phyloP scores from a whole-genome alignment of 2,113 vertebrate species.

The Haemorhous mexicanus region DNA sequence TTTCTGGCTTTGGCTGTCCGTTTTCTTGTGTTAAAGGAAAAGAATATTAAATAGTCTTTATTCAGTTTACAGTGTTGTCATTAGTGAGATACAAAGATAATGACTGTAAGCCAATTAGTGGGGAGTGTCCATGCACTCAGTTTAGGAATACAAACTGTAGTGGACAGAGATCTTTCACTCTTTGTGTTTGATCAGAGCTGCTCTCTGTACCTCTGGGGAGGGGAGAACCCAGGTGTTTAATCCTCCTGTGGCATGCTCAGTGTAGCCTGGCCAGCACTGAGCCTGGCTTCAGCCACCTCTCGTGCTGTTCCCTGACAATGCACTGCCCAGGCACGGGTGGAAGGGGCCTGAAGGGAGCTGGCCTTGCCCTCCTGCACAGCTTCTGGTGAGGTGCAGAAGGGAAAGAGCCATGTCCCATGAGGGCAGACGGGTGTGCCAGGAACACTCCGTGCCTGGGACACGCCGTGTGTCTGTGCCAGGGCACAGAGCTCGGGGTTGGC shows the following conservation, averaged over 20 bases:
- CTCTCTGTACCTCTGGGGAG: background rate
- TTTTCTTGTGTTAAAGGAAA: slow-evolving; percentile 65
- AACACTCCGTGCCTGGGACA: accelerated
- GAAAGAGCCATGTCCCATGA: accelerated
- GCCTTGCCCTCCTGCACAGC: background rate
- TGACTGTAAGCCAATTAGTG: slow-evolving; percentile 25
- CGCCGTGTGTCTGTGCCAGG: accelerated
- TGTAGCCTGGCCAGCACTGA: background rate
- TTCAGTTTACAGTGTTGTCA: slow-evolving; percentile 52
- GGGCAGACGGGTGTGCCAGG: background rate
- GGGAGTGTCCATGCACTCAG: background rate
- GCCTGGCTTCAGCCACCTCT: background rate
- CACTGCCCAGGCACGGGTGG: accelerated
- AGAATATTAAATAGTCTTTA: slow-evolving; percentile 61
- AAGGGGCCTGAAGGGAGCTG: background rate
- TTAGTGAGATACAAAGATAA: slow-evolving; percentile 41
- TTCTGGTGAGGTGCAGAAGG: background rate
- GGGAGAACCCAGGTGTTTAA: background rate
- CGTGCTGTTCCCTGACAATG: accelerated
- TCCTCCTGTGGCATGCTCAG: background rate
- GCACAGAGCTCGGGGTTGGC: background rate
- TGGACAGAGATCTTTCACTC: background rate
- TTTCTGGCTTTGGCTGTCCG: slow-evolving; percentile 69
- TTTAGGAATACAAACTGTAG: background rate
- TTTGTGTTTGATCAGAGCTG: background rate